Base-by-base conservation (phyloP, 1,140 invertebrate species). In the Cepaea nemoralis region DNA sequence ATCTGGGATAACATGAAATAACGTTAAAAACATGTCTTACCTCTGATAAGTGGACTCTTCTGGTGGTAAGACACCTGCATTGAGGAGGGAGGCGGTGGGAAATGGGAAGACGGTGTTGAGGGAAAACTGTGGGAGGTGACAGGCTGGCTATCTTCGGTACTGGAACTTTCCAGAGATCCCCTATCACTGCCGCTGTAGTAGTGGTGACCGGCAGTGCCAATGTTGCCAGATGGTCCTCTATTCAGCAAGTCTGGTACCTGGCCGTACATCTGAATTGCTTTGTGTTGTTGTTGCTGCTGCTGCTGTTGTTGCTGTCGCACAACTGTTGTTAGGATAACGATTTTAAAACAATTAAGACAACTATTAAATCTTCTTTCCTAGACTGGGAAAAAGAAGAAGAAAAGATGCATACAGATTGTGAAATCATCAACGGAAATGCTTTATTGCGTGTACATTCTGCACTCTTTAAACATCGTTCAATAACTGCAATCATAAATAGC, bases 111-210 rank as follows among this genome's bases (percentile, higher is more conserved):
- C 3, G 77, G 77, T n/a, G 77, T 79, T 3, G 66, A 69, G 77
- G 66, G 66, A 42, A 79, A 69, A 27, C 75, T 77, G 75, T 77
- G 75, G 5, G 88, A 84, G 33, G 88, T 87, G 31, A 86, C 85
- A 24, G 87, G 87, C 42, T 87, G 88, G 19, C 82, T 82, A 27
- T 86, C 87, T 66, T 89, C 87, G 24, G 77, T 69, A 27, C 87
- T 84, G 59, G 84, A 82, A 71, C 84, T 85, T n/a, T 80, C 80
- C n/a, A 83, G 85, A 16, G 82, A 84, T 33, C 78, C 67, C 2
- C 80, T 37, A 67, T 83, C 79, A 14, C 70, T 69, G 14, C 75
- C 75, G n/a, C 40, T 83, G 59, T 83, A 83, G 31, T 67, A 48
- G 74, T 69, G 35, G 73, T 59, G 67, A 33, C 6, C 66, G 42